phyloP scores from a whole-genome alignment of 2,888 invertebrate genomes.

The Polydrusus cervinus region DNA sequence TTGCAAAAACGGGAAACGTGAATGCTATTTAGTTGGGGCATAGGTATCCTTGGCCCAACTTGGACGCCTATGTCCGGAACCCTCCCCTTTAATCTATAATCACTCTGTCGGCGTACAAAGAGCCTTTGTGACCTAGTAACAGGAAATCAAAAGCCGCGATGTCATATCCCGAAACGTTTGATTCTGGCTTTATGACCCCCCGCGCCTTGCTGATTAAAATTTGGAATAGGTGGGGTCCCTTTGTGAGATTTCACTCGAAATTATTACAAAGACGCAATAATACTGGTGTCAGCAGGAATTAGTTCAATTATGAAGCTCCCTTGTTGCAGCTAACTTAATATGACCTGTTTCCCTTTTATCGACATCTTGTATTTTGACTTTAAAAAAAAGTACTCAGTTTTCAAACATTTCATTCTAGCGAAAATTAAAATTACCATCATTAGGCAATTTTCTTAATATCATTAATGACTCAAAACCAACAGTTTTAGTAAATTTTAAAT shows the following conservation, averaged over 20 bases:
- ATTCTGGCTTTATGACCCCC: constrained; percentile 20
- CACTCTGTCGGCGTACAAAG: constrained; percentile 41
- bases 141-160: constrained; percentile 50
- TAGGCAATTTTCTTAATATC: too few species aligned
- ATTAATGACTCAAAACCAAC: background rate
- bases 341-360: too few species aligned
- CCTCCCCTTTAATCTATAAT: constrained; percentile 45
- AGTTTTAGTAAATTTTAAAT: background rate
- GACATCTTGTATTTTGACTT: too few species aligned
- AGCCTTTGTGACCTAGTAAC: constrained; percentile 49
- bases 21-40: too few species aligned
- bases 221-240: constrained; percentile 8
- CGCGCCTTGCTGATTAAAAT: constrained; percentile 4
- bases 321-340: too few species aligned
- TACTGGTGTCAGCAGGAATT: background rate
- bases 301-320: background rate
- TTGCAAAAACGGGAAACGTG: too few species aligned
- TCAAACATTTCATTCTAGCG: too few species aligned
- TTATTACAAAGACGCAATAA: constrained; percentile 3
- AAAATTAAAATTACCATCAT: too few species aligned
- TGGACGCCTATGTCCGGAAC: background rate
- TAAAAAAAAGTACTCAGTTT: too few species aligned
- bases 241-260: background rate
- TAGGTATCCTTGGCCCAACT: too few species aligned
- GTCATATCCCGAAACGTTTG: constrained; percentile 47